phyloP scores from a whole-genome alignment of 2,888 invertebrate species.

The Galerucella calmariensis region DNA sequence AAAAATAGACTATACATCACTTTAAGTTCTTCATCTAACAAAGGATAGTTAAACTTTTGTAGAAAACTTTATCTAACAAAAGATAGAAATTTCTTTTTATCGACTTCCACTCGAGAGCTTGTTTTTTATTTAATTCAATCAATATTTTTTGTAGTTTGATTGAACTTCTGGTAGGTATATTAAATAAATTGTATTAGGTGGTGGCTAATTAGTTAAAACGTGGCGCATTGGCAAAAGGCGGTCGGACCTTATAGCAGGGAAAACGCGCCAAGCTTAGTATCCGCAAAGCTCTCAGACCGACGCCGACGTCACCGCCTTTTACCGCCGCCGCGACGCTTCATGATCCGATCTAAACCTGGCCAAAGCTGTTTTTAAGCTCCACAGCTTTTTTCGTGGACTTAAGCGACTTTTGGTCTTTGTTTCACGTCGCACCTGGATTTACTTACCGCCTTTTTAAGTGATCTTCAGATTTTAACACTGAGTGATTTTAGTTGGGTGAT shows the following conservation, averaged over 20 bases:
- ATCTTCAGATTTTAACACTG: slow-evolving; percentile 46
- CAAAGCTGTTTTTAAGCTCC: slow-evolving; percentile 66
- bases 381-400: slow-evolving; percentile 65
- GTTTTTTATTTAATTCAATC: too few relatives aligned
- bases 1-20: too few relatives aligned
- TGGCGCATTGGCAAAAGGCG: slow-evolving; percentile 43
- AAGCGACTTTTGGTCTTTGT: slow-evolving; percentile 65
- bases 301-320: slow-evolving; percentile 54
- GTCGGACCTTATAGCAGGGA: slow-evolving; percentile 54
- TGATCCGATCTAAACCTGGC: slow-evolving; percentile 65
- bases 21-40: not conserved
- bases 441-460: slow-evolving; percentile 61
- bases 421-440: slow-evolving; percentile 64
- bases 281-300: slow-evolving; percentile 65
- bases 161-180: not conserved
- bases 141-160: too few relatives aligned
- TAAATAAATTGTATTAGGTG: slow-evolving; percentile 38
- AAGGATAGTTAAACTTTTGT: not conserved
- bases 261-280: slow-evolving; percentile 63
- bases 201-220: slow-evolving; percentile 56
- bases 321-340: slow-evolving; percentile 66
- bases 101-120: not conserved
- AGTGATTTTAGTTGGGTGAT: slow-evolving; percentile 56
- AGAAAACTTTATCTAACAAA: not conserved
- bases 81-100: not conserved